Evolutionary conservation across 2,888 invertebrate species (phyloP).

Genomic region (Mythimna vitellina): DNA sequence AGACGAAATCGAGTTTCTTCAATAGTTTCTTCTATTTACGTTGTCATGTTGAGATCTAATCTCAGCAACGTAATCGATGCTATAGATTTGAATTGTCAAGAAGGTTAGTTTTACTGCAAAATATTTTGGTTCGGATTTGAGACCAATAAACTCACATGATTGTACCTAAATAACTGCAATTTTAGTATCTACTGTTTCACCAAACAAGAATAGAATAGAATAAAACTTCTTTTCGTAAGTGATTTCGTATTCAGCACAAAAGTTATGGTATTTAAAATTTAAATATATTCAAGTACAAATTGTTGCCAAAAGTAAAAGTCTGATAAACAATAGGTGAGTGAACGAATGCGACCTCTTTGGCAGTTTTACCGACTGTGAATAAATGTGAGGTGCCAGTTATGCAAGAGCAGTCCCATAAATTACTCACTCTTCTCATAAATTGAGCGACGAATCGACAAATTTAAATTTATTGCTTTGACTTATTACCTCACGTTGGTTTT

Average conservation of each 20-base stretch:
- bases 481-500: conserved; percentile 1
- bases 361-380: conserved; percentile 19
- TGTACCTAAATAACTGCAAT: background rate
- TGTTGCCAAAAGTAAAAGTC: conserved; percentile 59
- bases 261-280: conserved; percentile 33
- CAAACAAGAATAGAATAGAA: background rate
- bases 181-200: conserved; percentile 1
- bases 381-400: conserved; percentile 29
- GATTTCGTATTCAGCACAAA: conserved; percentile 38
- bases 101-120: background rate
- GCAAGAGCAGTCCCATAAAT: conserved; percentile 22
- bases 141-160: background rate
- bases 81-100: background rate
- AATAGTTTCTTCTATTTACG: background rate
- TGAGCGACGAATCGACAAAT: conserved; percentile 7
- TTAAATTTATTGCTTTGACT: conserved; percentile 26
- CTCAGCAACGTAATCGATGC: background rate
- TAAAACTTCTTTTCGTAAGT: background rate
- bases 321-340: conserved; percentile 20
- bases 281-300: conserved; percentile 29
- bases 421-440: conserved; percentile 26
- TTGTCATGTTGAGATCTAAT: background rate
- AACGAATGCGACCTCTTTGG: conserved; percentile 48
- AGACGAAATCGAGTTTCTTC: background rate
- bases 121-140: background rate